phyloP scores from a whole-genome alignment of 1,140 invertebrate genomes.

The Bicyclus anynana region DNA sequence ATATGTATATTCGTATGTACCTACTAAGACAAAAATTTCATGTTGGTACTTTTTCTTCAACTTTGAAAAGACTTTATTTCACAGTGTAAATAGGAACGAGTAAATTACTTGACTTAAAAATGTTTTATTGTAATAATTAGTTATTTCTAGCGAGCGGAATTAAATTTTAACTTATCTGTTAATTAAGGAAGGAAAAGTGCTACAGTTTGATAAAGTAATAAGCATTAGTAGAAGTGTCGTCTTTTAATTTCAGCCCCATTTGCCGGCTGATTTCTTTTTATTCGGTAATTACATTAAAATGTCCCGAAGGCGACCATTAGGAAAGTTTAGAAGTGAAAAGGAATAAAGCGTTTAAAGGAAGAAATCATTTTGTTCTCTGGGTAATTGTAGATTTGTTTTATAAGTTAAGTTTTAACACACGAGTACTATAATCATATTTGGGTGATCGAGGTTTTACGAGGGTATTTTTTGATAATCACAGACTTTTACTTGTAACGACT shows the following conservation, averaged over 20 bases:
- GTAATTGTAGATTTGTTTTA: neutral
- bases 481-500: too few relatives aligned
- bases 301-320: slow-evolving; percentile 5
- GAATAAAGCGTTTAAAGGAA: slow-evolving; percentile 5
- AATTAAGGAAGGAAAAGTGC: slow-evolving; percentile 2
- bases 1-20: too few relatives aligned
- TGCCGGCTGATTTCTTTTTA: slow-evolving; percentile 9
- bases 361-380: neutral
- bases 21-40: neutral
- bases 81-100: neutral
- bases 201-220: slow-evolving; percentile 6
- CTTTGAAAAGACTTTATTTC: too few relatives aligned
- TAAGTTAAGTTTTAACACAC: neutral
- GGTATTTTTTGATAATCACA: too few relatives aligned
- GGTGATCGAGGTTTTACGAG: too few relatives aligned
- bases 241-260: slow-evolving; percentile 8
- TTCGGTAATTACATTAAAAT: slow-evolving; percentile 9
- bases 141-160: neutral
- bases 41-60: neutral
- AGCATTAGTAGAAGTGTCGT: slow-evolving; percentile 7
- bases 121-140: neutral
- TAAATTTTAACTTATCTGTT: neutral
- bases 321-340: slow-evolving; percentile 5
- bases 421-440: too few relatives aligned
- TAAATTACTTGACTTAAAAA: neutral